Conservation (phyloP, 2,797 vertebrate species). For the Diplodus sargus region DNA sequence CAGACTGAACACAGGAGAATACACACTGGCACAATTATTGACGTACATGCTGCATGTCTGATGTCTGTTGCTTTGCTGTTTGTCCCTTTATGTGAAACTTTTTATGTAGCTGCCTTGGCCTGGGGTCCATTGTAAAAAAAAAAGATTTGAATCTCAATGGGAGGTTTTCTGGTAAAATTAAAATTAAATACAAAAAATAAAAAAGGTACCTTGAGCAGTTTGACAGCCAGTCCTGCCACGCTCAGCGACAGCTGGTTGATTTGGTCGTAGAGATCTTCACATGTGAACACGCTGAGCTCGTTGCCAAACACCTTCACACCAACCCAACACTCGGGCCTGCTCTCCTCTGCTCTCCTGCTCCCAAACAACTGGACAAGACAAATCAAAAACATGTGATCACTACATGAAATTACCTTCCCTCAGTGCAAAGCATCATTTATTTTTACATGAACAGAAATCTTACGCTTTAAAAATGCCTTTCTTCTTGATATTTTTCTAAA, state of each 20-base stretch:
- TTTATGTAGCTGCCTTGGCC: too few relatives aligned
- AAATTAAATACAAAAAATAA: too few relatives aligned
- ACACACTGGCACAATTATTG: too few relatives aligned
- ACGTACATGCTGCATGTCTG: too few relatives aligned
- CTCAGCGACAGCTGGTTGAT: conserved; percentile 83
- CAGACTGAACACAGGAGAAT: background rate
- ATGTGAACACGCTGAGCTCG: conserved; percentile 87
- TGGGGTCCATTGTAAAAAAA: too few relatives aligned
- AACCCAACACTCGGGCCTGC: conserved; percentile 79
- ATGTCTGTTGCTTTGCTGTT: too few relatives aligned
- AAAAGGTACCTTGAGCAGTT: conserved; percentile 88
- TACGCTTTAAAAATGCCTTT: background rate
- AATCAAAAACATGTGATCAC: background rate
- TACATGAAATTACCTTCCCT: background rate
- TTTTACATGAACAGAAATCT: background rate
- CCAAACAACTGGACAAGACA: conserved; percentile 81
- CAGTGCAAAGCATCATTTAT: background rate
- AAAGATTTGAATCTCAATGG: too few relatives aligned
- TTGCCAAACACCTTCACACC: conserved; percentile 90
- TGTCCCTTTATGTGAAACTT: too few relatives aligned
- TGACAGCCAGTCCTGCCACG: conserved; percentile 84
- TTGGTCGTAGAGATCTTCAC: conserved; percentile 80
- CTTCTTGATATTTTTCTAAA: too few relatives aligned
- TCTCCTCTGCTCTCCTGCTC: conserved; percentile 55
- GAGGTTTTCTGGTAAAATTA: too few relatives aligned